Base-by-base conservation (phyloP, 2,797 vertebrate species). In the Tauraco hartlaubi region DNA sequence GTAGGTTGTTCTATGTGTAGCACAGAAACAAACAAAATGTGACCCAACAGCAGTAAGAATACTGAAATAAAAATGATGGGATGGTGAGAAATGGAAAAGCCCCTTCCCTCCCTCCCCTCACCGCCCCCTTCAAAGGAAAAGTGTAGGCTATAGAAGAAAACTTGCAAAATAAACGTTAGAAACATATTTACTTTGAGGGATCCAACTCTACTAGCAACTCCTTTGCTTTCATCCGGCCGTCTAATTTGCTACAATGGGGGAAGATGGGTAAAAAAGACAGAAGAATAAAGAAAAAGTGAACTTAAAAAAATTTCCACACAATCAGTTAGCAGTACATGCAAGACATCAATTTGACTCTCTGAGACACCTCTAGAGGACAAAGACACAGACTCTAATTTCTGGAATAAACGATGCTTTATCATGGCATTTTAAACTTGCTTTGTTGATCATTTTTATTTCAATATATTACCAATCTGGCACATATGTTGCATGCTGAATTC, bases 201-300 rank as follows among this genome's bases (percentile, higher is more conserved):
- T 98, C 98, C 98, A 98, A 98, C 98, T 98, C 98, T 98, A 98
- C 98, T 98, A 98, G 98, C 97, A 98, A 98, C 98, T 98, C 98
- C 98, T 98, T 98, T 98, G 98, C 97, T 98, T 98, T 98, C 98
- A 97, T 98, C 98, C 98, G 98, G 98, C 94, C 98, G 98, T 98
- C 98, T 98, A 98, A 98, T 98, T 98, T 98, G 98, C 98, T 98
- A 98, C 97, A 98, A 98, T 98, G 97, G 94, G 98, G 98, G 98
- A 99, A 98, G 98, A 99, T 99, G 99, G 99, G 98, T 98, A 98
- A 98, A 99, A 98, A 98, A 99, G 98, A 98, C 98, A 99, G 98
- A 97, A 97, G 97, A 98, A 98, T 98, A 98, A 98, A 98, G 98
- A 98, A 98, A 98, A 98, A 98, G 98, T 98, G 97, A 98, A 98